Evolutionary conservation across 2,888 invertebrate species (phyloP).

Genomic region (Pheosia tremula): DNA sequence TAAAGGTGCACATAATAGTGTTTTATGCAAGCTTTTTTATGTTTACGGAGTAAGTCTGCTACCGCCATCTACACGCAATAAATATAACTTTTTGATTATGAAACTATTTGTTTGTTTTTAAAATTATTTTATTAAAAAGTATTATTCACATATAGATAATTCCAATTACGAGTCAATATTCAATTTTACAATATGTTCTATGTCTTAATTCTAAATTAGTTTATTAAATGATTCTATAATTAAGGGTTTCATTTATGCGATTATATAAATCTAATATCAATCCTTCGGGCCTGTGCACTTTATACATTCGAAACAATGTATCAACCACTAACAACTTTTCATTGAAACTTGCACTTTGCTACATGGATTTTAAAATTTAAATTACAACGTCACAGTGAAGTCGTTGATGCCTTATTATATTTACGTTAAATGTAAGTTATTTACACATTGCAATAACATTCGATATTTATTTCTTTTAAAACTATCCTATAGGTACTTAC

Average conservation of each 20-base stretch:
- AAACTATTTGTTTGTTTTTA: conserved; percentile 17
- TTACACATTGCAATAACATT: conserved; percentile 7
- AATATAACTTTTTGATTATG: not conserved
- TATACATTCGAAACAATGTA: conserved; percentile 33
- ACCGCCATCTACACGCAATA: not conserved
- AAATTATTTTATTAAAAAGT: conserved; percentile 29
- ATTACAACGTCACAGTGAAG: not conserved
- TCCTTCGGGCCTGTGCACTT: conserved; percentile 52
- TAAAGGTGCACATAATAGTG: too few relatives aligned
- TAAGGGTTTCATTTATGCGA: conserved; percentile 37
- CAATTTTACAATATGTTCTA: conserved; percentile 50
- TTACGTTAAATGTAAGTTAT: not conserved
- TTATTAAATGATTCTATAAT: conserved; percentile 33
- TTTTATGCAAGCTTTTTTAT: too few relatives aligned
- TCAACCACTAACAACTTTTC: not conserved
- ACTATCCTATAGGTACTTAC: not conserved
- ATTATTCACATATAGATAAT: conserved; percentile 32
- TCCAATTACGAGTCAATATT: conserved; percentile 60
- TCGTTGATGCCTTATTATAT: not conserved
- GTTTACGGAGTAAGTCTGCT: not conserved
- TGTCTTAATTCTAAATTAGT: conserved; percentile 43
- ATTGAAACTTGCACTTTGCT: not conserved
- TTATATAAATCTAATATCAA: conserved; percentile 48
- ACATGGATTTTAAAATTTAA: not conserved
- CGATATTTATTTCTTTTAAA: conserved; percentile 6